These are phyloP conservation scores for Xanthia togata DNA, from an alignment of 2,888 invertebrate genomes.

Conservation along the genomic window DNA sequence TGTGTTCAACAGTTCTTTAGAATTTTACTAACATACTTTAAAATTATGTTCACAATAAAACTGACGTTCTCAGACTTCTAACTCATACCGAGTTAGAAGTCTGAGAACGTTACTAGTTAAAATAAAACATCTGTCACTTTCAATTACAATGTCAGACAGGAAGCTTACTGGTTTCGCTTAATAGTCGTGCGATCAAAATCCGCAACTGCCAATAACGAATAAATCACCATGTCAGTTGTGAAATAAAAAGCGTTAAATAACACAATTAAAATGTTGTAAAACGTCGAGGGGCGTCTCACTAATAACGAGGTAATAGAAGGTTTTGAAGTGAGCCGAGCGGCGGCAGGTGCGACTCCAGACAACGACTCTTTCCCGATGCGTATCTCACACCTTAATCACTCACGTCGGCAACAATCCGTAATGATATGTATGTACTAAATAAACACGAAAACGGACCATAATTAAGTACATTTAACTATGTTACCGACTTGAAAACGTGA, in stretches of 20 bases:
- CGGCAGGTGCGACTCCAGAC: constrained; percentile 80
- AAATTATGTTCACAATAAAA: background rate
- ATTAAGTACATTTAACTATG: constrained; percentile 78
- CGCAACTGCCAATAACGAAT: constrained; percentile 67
- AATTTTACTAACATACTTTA: background rate
- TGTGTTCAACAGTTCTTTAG: background rate
- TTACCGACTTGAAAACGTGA: constrained; percentile 69
- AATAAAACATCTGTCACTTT: constrained; percentile 31
- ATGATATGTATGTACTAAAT: constrained; percentile 83
- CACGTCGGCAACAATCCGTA: constrained; percentile 81
- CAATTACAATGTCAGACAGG: constrained; percentile 35
- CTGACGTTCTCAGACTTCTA: background rate
- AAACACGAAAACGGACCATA: constrained; percentile 79
- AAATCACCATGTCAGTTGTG: constrained; percentile 75
- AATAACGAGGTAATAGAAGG: constrained; percentile 84
- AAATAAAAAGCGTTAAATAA: constrained; percentile 84
- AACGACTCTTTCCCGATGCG: constrained; percentile 74
- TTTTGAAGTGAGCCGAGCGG: constrained; percentile 71
- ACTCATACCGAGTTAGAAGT: no score
- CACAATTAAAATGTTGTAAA: constrained; percentile 85
- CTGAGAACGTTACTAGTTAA: no score
- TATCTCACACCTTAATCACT: constrained; percentile 83
- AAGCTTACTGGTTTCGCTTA: constrained; percentile 35
- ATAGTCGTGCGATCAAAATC: constrained; percentile 58
- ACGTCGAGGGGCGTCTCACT: constrained; percentile 80